Evolutionary conservation across 2,888 invertebrate genomes (phyloP).

Genomic region (Boloria euphrosyne): DNA sequence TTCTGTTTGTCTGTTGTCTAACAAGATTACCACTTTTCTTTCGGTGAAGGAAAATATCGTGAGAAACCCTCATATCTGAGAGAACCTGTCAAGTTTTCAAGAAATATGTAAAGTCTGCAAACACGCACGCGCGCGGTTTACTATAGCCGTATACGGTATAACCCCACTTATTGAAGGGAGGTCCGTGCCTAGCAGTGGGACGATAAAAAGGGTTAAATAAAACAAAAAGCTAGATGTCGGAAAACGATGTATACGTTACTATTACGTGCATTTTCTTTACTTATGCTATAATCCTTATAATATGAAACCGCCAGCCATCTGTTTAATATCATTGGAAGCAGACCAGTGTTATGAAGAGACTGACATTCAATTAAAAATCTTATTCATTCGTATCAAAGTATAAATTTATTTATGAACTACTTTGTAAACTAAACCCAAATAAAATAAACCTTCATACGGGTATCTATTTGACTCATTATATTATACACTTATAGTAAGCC

Average conservation of each 20-base stretch:
- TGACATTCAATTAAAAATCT: constrained; percentile 5
- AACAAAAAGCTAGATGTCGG: background rate
- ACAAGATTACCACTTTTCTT: too few relatives aligned
- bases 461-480: background rate
- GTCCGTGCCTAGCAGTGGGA: too few relatives aligned
- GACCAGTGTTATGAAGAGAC: background rate
- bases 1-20: too few relatives aligned
- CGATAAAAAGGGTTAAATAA: background rate
- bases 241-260: background rate
- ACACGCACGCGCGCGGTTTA: too few relatives aligned
- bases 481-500: too few relatives aligned
- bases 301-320: background rate
- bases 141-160: too few relatives aligned
- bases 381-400: background rate
- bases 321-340: background rate
- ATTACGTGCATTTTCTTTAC: background rate
- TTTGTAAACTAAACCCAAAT: too few relatives aligned
- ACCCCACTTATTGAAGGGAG: too few relatives aligned
- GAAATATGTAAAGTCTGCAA: too few relatives aligned
- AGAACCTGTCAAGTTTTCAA: too few relatives aligned
- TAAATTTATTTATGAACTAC: constrained; percentile 2
- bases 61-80: too few relatives aligned
- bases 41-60: too few relatives aligned
- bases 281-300: background rate
- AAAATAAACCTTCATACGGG: background rate